phyloP scores from a whole-genome alignment of 2,113 vertebrate genomes.

The Bujurquina vittata region DNA sequence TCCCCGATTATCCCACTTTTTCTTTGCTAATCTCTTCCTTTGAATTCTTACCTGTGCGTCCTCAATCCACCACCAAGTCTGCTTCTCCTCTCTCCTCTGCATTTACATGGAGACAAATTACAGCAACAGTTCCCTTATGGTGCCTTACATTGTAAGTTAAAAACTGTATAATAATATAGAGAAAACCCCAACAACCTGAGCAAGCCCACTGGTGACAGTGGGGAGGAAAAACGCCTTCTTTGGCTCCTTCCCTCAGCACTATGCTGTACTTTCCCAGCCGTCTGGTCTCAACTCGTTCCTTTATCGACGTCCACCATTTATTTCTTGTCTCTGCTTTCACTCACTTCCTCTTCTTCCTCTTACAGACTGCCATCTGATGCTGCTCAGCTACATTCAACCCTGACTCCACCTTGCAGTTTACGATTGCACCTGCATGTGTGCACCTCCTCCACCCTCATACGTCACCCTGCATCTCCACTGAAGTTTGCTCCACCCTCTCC shows the following conservation, averaged over 20 bases:
- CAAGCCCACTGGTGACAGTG: too few species aligned
- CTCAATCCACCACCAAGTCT: neutral
- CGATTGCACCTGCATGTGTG: neutral
- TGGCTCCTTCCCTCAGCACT: neutral
- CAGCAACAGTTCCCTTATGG: too few species aligned
- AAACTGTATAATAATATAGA: too few species aligned
- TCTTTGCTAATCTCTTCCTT: neutral
- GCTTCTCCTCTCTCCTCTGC: neutral
- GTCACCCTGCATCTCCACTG: neutral
- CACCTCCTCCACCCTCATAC: neutral
- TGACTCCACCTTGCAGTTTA: neutral
- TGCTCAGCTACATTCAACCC: neutral
- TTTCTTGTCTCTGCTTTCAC: too few species aligned
- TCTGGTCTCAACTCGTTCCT: neutral
- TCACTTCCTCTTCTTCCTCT: too few species aligned
- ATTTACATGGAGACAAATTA: too few species aligned
- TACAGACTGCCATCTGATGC: too few species aligned
- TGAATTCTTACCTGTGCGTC: neutral
- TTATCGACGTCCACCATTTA: too few species aligned
- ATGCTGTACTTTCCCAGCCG: neutral
- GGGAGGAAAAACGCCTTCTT: neutral
- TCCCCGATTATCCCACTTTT: neutral
- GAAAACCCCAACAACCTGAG: too few species aligned
- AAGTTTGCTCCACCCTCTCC: neutral
- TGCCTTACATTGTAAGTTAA: too few species aligned